Evolutionary conservation across 2,797 vertebrate genomes (phyloP).

Genomic region (Gephyroberyx darwinii): DNA sequence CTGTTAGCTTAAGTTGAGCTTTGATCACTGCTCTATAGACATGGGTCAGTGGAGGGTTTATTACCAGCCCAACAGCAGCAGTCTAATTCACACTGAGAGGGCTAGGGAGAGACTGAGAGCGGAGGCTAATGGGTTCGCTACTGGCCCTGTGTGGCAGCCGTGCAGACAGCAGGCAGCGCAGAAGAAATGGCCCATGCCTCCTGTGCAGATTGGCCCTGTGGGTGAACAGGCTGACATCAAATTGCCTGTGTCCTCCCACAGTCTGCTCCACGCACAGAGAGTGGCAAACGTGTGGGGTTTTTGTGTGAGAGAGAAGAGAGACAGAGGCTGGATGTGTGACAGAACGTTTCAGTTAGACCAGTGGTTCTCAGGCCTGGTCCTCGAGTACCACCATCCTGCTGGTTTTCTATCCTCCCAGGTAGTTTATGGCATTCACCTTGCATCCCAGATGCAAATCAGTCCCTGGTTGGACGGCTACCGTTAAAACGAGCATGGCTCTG

Average conservation of each 20-base stretch:
- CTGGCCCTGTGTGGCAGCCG: conserved; percentile 43
- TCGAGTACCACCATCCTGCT: no score
- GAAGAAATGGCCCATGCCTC: conserved; percentile 52
- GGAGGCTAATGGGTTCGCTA: conserved; percentile 46
- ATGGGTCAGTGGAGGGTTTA: conserved; percentile 40
- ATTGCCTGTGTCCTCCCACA: conserved; percentile 70
- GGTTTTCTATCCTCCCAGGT: no score
- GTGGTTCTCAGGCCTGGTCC: no score
- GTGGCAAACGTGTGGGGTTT: conserved; percentile 38
- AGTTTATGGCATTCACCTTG: no score
- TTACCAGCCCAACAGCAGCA: conserved; percentile 33
- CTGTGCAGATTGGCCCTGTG: conserved; percentile 57
- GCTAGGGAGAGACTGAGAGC: conserved; percentile 27
- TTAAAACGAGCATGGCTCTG: no score
- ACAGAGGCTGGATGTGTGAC: background rate
- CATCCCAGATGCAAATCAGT: no score
- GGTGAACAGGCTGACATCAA: conserved; percentile 70
- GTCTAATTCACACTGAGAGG: conserved; percentile 40
- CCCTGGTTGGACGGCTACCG: no score
- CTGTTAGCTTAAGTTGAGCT: conserved; percentile 18
- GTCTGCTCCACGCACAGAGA: conserved; percentile 48
- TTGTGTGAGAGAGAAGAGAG: background rate
- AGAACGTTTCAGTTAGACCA: conserved; percentile 1
- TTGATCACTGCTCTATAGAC: conserved; percentile 28
- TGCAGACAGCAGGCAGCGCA: conserved; percentile 57